Evolutionary conservation across 2,888 invertebrate genomes (phyloP).

Genomic region (Meta bourneti): DNA sequence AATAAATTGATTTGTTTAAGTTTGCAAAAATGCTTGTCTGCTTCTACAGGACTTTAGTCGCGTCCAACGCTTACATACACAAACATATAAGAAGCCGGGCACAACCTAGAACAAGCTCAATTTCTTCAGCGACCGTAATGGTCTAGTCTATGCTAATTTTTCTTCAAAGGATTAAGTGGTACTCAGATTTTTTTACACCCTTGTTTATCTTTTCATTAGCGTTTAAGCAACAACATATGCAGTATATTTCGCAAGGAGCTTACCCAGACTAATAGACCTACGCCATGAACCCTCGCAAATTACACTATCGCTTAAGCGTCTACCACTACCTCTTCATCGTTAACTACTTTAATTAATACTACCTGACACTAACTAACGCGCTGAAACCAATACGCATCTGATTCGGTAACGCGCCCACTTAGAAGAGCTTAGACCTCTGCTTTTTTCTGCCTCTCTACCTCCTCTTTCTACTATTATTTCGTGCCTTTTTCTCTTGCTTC

Average conservation of each 20-base stretch:
- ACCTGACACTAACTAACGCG: constrained; percentile 48
- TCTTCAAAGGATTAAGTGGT: no score
- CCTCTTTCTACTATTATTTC: constrained; percentile 41
- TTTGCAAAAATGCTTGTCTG: no score
- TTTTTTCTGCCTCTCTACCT: constrained; percentile 1
- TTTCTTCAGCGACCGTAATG: no score
- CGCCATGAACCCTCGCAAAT: constrained; percentile 24
- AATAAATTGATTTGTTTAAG: no score
- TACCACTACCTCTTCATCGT: constrained; percentile 9
- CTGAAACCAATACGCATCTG: constrained; percentile 66
- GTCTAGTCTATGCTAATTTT: no score
- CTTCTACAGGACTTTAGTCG: no score
- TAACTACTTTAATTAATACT: constrained; percentile 68
- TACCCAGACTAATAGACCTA: neutral
- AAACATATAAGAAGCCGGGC: no score
- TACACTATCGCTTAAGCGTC: constrained; percentile 58
- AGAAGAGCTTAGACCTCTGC: constrained; percentile 14
- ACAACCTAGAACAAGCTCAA: no score
- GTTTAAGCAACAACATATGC: no score
- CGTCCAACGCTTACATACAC: no score
- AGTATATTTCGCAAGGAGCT: neutral
- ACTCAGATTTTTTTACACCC: no score
- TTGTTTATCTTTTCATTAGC: no score
- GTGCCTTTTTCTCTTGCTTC: constrained; percentile 36
- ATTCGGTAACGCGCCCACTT: constrained; percentile 46